Percentiles rank a stretch among this genome's conserved stretches.
Conservation (phyloP, 2,888 invertebrate species). For the Meloe dianella region DNA sequence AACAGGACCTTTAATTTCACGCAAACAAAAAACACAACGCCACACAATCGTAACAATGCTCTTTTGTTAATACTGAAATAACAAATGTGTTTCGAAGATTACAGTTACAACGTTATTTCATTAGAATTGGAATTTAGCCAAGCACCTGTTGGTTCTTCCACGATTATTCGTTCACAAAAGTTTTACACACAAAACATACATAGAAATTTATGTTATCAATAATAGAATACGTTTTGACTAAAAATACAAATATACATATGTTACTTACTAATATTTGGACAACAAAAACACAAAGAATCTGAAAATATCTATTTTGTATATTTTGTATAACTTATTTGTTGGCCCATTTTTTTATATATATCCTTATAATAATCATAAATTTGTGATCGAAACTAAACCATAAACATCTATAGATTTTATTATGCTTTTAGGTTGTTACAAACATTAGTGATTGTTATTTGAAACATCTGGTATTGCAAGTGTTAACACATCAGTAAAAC, state of each 20-base stretch:
- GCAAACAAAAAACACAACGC: too few relatives aligned
- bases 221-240: not conserved
- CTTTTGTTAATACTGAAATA: too few relatives aligned
- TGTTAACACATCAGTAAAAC: not conserved
- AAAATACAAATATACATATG: not conserved
- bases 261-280: not conserved
- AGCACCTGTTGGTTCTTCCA: slow-evolving; percentile 28
- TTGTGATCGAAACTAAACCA: not conserved
- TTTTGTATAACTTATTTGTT: too few relatives aligned
- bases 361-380: not conserved
- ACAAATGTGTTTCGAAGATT: not conserved
- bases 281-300: not conserved
- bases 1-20: too few relatives aligned
- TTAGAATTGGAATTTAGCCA: slow-evolving; percentile 19
- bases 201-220: not conserved
- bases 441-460: not conserved
- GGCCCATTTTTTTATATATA: too few relatives aligned
- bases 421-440: not conserved
- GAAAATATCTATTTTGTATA: not conserved
- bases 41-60: too few relatives aligned
- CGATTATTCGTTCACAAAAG: not conserved
- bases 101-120: not conserved
- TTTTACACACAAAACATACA: not conserved
- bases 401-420: too few relatives aligned
- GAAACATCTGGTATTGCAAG: not conserved